Base-by-base conservation (phyloP, 2,888 invertebrate genomes). In the Napeogenes sylphis region DNA sequence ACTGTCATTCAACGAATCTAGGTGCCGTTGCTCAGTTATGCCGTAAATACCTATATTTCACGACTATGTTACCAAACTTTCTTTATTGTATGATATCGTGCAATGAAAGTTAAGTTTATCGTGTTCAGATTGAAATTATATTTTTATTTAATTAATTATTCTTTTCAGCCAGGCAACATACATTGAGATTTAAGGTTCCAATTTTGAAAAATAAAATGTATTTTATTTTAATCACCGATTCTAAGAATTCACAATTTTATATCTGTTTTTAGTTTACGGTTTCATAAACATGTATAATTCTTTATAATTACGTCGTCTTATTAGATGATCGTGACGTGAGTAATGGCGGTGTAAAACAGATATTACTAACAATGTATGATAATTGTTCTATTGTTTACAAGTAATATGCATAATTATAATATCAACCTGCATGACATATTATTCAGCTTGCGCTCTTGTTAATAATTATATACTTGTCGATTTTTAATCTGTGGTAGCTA, bases 1-100 rank as follows among this genome's bases (percentile, higher is more conserved):
- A 82, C 82, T 83, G 83, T 67, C 30, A 30, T 30, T 51, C 30
- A 51, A 4, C 30, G 30, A 12, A 10, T 42, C 42, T 42, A 42
- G 42, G 53, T 61, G 45, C 65, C 65, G 62, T 68, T 67, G 61
- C 66, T 67, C 62, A 2, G 10, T 8, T 42, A 42, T 42, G 6
- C 42, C 42, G 10, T 42, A 42, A 6, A 38, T 38, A n/a, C n/a
- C n/a, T n/a, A 38, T 38, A 38, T 35, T 35, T 35, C 2, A 35
- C 35, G 35, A 5, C 4, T 35, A 35, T 6, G 35, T 6, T 4
- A 35, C 35, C 35, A 35, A 35, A 6, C 4, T 35, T 14, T 47
- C 21, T 21, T 51, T 30, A 30, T 30, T 30, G 30, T 30, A 51
- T 21, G 8, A 51, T 30, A 38, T 38, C 38, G 3, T 38, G 38